Evolutionary conservation across 2,113 vertebrate species (phyloP).

Genomic region (Gracilinanus agilis): DNA sequence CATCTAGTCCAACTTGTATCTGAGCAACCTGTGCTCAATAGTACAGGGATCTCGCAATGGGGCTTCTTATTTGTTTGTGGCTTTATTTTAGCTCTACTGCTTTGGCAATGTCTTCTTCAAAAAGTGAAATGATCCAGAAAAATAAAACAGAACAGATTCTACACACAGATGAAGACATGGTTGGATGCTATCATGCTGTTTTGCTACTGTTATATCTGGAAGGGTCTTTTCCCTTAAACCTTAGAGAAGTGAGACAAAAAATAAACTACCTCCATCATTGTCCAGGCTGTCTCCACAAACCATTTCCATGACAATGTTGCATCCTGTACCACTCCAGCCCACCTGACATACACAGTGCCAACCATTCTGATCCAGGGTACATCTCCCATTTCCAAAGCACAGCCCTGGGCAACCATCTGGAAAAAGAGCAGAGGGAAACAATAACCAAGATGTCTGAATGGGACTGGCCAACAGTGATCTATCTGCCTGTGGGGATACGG

Average conservation of each 20-base stretch:
- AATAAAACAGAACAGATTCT: not conserved
- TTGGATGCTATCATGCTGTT: not conserved
- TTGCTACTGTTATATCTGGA: not conserved
- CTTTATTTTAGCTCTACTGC: not conserved
- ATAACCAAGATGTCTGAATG: constrained; percentile 30
- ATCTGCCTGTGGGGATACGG: constrained; percentile 52
- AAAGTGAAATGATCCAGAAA: not conserved
- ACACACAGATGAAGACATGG: not conserved
- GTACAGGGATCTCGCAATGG: not conserved
- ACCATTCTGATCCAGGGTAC: constrained; percentile 98
- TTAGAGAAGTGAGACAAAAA: constrained; percentile 43
- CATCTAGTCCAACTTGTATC: not conserved
- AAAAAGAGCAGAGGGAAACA: constrained; percentile 65
- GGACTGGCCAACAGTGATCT: constrained; percentile 16
- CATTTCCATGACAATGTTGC: constrained; percentile 98
- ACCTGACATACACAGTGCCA: constrained; percentile 99
- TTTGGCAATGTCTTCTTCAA: not conserved
- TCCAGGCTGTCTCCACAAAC: constrained; percentile 96
- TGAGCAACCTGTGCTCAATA: not conserved
- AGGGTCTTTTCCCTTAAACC: constrained; percentile 26
- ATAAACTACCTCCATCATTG: constrained; percentile 95
- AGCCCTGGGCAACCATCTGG: constrained; percentile 97
- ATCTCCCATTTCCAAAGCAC: constrained; percentile 97
- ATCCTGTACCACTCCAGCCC: constrained; percentile 97
- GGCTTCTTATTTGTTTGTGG: not conserved